Evolutionary conservation across 2,113 vertebrate species (phyloP), one percentile per base, ranked within the genome.

Genomic region (Clinocottus analis): DNA sequence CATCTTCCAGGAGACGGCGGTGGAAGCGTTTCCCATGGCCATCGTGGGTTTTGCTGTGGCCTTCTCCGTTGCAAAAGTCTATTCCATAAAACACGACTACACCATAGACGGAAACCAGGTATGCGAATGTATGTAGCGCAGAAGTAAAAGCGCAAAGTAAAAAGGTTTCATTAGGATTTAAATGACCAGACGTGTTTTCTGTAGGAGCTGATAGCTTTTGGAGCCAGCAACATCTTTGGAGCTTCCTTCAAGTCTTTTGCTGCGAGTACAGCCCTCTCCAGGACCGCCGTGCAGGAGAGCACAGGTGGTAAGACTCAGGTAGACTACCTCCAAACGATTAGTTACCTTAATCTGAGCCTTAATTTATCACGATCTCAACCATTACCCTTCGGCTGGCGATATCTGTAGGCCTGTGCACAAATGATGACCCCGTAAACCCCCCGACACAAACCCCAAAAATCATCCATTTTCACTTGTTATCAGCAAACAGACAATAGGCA

Each of bases 291-390:
- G 29, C 98, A 99, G 85, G 98, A 98, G 82, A 99, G 98, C 86
- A 97, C 97, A 0, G 98, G 98, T 21, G 97, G 98, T 1, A 99
- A 99, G 94, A 99, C 97, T 0, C 98, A 99, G 97, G 98, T 99
- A 95, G 82, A 25, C 27, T 7, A 7, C 49, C 49, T 9, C 21
- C 21, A 63, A 6, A 33, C 7, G 4, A 1, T 59, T 31, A 33
- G 27, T 72, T 45, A 19, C 17, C 25, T 29, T 43, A 29, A 16
- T 60, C 2, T 60, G 6, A 23, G n/a, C 2, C 4, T 8, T 27
- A 1, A 55, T 23, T 68, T 49, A 49, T 49, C 19, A 13, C 12
- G 13, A 67, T 27, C 23, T 9, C 43, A 45, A 45, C 43, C 14
- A n/a, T n/a, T n/a, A 49, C 7, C 19, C 17, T 21, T 49, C n/a